A percentile compares a stretch with the other conserved stretches of the same genome.
phyloP scores from a whole-genome alignment of 2,888 invertebrate species.

The Drosophila suboccidentalis region DNA sequence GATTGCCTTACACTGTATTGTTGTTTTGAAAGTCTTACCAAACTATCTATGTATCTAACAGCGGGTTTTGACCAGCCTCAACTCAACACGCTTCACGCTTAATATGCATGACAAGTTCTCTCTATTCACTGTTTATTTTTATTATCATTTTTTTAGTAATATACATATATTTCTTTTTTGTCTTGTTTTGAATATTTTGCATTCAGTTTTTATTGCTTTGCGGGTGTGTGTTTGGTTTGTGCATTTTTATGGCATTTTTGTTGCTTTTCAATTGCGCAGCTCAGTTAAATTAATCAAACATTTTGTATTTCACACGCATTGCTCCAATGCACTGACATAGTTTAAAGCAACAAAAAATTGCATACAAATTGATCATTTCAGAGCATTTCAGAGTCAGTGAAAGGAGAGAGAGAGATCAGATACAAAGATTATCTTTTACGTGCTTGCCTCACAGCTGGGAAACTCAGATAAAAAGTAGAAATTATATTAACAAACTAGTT shows the following conservation, averaged over 20 bases:
- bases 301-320: constrained; percentile 54
- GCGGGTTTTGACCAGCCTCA: constrained; percentile 74
- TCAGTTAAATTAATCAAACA: constrained; percentile 44
- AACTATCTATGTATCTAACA: constrained; percentile 18
- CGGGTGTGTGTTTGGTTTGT: constrained; percentile 30
- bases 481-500: not conserved
- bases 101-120: constrained; percentile 61
- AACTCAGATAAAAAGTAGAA: not conserved
- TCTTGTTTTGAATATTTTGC: constrained; percentile 26
- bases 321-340: constrained; percentile 68
- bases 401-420: constrained; percentile 44
- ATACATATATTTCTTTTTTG: constrained; percentile 4
- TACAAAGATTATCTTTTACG: constrained; percentile 35
- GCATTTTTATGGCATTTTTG: constrained; percentile 62
- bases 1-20: no score
- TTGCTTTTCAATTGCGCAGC: constrained; percentile 52
- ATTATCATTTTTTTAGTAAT: constrained; percentile 21
- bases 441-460: constrained; percentile 4
- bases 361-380: constrained; percentile 67
- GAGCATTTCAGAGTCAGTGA: constrained; percentile 19
- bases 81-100: constrained; percentile 63
- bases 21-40: constrained; percentile 55
- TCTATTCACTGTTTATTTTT: constrained; percentile 50
- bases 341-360: constrained; percentile 49
- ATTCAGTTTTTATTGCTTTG: constrained; percentile 52